Evolutionary conservation across 2,888 invertebrate species (phyloP).

Genomic region (Leptinotarsa peninsularis): DNA sequence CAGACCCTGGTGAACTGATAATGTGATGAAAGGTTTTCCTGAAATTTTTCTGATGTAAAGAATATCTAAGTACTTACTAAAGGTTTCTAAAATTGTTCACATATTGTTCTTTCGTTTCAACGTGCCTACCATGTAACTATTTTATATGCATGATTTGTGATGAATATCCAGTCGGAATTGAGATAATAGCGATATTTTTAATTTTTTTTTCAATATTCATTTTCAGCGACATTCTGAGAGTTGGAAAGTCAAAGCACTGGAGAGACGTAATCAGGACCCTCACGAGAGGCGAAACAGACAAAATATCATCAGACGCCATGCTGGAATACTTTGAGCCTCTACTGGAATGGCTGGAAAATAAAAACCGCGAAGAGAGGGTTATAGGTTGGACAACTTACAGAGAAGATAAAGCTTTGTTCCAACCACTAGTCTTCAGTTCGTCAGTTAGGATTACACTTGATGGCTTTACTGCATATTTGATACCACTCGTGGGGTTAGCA

Average conservation of each 20-base stretch:
- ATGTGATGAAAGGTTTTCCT: no score
- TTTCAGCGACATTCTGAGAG: conserved; percentile 76
- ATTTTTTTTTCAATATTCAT: conserved; percentile 18
- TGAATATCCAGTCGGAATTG: no score
- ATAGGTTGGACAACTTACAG: conserved; percentile 81
- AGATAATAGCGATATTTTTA: not conserved
- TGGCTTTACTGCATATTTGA: not conserved
- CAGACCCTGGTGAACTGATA: no score
- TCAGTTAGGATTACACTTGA: not conserved
- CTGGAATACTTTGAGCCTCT: conserved; percentile 87
- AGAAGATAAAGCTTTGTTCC: conserved; percentile 74
- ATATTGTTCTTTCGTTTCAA: no score
- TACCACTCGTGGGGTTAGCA: not conserved
- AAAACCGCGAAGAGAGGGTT: conserved; percentile 78
- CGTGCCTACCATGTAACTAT: no score
- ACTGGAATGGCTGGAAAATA: conserved; percentile 80
- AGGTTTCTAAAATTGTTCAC: no score
- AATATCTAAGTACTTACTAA: no score
- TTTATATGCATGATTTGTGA: no score
- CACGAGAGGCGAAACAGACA: conserved; percentile 77
- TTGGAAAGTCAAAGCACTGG: conserved; percentile 76
- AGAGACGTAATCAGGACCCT: conserved; percentile 79
- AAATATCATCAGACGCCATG: conserved; percentile 81
- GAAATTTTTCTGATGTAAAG: no score
- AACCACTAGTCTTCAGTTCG: conserved; percentile 54